A percentile compares a stretch with the other conserved stretches of the same genome.
Evolutionary conservation across 2,113 vertebrate species (phyloP).

Genomic region (Misgurnus mizolepis): DNA sequence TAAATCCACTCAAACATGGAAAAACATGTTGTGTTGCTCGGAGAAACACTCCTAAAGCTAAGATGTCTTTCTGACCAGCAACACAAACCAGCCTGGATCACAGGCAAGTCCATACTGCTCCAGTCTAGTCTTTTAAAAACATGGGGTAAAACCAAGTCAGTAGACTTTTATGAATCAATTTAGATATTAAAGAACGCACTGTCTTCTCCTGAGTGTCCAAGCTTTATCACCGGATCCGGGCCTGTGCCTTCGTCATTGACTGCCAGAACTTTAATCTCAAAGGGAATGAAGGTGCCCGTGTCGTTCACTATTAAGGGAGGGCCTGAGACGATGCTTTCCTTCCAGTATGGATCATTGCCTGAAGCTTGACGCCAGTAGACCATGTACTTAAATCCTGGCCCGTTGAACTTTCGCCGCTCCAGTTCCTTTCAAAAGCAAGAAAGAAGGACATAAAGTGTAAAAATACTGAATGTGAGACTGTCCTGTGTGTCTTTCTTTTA

Average conservation of each 20-base stretch:
- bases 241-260: slow-evolving; percentile 76
- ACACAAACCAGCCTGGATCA: no score
- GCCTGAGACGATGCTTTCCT: slow-evolving; percentile 46
- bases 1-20: no score
- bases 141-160: no score
- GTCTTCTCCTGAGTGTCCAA: slow-evolving; percentile 85
- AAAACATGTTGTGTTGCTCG: no score
- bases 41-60: no score
- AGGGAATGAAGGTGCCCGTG: slow-evolving; percentile 77
- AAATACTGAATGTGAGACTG: no score
- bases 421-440: slow-evolving; percentile 72
- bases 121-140: no score
- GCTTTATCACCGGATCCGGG: slow-evolving; percentile 61
- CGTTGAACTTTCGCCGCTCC: slow-evolving; percentile 70
- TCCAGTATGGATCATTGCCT: slow-evolving; percentile 62
- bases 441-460: not conserved
- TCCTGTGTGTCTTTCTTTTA: no score
- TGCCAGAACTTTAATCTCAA: slow-evolving; percentile 84
- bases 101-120: no score
- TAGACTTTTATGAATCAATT: no score
- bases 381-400: slow-evolving; percentile 76
- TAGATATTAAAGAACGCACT: slow-evolving; percentile 68
- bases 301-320: slow-evolving; percentile 73
- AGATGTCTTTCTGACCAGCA: no score
- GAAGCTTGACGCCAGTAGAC: slow-evolving; percentile 77